Base-by-base conservation (phyloP, 1,140 invertebrate genomes). In the Eriosoma lanigerum region DNA sequence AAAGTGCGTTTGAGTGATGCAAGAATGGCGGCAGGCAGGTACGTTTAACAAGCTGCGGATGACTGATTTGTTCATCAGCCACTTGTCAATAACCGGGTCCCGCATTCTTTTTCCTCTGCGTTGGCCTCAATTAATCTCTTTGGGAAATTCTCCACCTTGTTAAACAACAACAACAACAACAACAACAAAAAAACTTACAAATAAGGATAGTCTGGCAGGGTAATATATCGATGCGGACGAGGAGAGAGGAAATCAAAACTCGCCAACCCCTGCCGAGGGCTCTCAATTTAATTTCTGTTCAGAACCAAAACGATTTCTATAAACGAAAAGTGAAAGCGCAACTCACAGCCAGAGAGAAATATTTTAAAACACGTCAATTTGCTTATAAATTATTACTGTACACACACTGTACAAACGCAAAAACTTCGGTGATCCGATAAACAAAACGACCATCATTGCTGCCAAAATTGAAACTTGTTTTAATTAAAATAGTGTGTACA, bases 71-170 rank as follows among this genome's bases (percentile, higher is more conserved):
- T 78, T 78, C 75, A 78, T 78, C 75, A 48, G 38, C 75, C 56
- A 62, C 75, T 78, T 78, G 75, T 78, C 75, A 60, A 78, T 78
- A 78, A 78, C 75, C 75, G 44, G 44, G 54, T 38, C 56, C 56
- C 38, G 56, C 56, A 19, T 62, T 62, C 29, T 62, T 62, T 62
- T 62, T 29, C 56, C 75, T 62, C 75, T 46, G 26, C 56, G 24
- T 78, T 62, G 75, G 75, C 52, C 75, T 78, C 54, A 48, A 78
- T 78, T 78, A 78, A 78, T 78, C 75, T 75, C 72, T 62, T 78
- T 29, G 72, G 32, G 52, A 76, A 76, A 76, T 76, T 76, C 52
- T 38, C 50, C 75, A 46, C 56, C 56, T 60, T 62, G 75, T 78
- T 62, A 46, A 78, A 78, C 75, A 58, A 78, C 75, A 60, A 78